Conservation (phyloP, 2,113 vertebrate species). For the Leptobrachium leishanense region DNA sequence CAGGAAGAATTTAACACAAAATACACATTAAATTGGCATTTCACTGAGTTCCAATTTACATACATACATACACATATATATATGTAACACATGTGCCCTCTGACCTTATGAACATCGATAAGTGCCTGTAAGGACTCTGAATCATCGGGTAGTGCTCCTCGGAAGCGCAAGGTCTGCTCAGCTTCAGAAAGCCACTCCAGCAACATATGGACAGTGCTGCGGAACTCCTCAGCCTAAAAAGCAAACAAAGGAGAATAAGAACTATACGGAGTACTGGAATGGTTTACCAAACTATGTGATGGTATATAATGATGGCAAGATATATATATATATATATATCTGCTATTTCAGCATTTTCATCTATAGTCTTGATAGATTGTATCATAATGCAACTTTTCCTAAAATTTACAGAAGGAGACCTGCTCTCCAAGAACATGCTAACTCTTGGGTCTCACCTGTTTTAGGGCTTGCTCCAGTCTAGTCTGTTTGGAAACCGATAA, state of each 20-base stretch:
- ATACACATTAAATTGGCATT: not conserved
- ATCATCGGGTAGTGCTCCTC: conserved; percentile 92
- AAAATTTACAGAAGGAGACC: no score
- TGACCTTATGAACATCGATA: conserved; percentile 83
- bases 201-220: conserved; percentile 83
- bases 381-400: no score
- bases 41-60: no score
- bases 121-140: conserved; percentile 85
- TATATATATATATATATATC: no score
- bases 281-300: no score
- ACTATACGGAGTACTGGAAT: no score
- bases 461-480: conserved; percentile 89
- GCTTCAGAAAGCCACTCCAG: conserved; percentile 98
- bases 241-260: not conserved
- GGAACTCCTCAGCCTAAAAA: conserved; percentile 91
- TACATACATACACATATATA: no score
- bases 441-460: conserved; percentile 76
- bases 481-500: conserved; percentile 93
- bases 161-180: conserved; percentile 93
- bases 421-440: no score
- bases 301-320: no score
- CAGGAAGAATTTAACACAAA: not conserved
- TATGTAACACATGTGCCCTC: no score
- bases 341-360: no score
- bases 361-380: no score